Evolutionary conservation across 2,888 invertebrate species (phyloP), one percentile per base, ranked within the genome.

Genomic region (Callyntrura sp.): DNA sequence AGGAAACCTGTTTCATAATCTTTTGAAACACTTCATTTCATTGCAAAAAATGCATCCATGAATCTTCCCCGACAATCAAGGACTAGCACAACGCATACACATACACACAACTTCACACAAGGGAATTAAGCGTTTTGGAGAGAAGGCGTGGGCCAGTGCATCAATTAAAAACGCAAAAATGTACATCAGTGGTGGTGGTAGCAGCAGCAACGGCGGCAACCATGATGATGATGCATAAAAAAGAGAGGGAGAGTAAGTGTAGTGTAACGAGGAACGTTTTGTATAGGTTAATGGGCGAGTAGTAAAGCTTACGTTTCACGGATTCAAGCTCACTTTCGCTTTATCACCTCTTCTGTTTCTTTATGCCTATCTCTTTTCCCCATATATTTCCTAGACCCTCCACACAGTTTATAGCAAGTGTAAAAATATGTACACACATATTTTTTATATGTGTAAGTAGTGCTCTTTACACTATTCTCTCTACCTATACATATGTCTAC

Each of bases 291-390:
- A 81, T 88, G 73, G 82, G 88, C 70, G 73, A 88, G 68, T 81
- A 81, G 78, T 86, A 86, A 78, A 28, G 70, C 82, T 55, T 68
- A 81, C 81, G 35, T 55, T 83, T 82, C 51, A 82, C 82, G 73
- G 73, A 82, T 73, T 70, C 88, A 88, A 57, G 57, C 81, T 88
- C 60, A 82, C 88, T 88, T 88, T 88, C 88, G 88, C 88, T 88
- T 88, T 88, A 88, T 82, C 82, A 82, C 88, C 73, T 88, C 65
- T 55, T 62, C 82, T 57, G 0, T 14, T 35, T 79, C 43, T 60
- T 55, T 12, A 23, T 25, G 6, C 8, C 6, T 78, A 20, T 55
- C 12, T 73, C 6, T 73, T 12, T 65, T 65, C 28, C 45, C 35
- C 11, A 25, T 9, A 28, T 68, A 6, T 68, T 8, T 25, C n/a